Evolutionary conservation across 2,888 invertebrate genomes (phyloP), one percentile per base, ranked within the genome.

Genomic region (Abscondita cerata): DNA sequence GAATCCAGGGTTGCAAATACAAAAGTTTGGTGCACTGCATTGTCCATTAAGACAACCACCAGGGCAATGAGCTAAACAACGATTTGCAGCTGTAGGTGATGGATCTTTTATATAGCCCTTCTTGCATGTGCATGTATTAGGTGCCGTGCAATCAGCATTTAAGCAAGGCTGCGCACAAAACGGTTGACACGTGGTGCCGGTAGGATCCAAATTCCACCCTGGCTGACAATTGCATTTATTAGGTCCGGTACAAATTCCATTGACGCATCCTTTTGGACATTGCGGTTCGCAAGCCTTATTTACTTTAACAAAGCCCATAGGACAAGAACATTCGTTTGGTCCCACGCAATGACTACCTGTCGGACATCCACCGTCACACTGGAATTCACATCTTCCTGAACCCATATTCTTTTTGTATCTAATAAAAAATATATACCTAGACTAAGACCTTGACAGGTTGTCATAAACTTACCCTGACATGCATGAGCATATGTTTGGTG

Each of bases 41-140:
- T 84, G 82, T 0, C 91, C 92, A 72, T 92, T 92, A 6, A 83
- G 82, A 69, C 92, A 92, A 0, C 91, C 91, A n/a, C 84, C 84
- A 0, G 85, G 82, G 70, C 92, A 92, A 65, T 85, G 79, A 1
- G 85, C 81, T 6, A 82, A 74, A 68, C 86, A 86, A 61, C 79
- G 80, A 18, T 75, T 76, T 2, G 78, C 79, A 40, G 75, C 70
- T 13, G 50, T 44, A 9, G 61, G 41, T 8, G 38, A 31, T 20
- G 75, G 72, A 61, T 82, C 81, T 53, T 78, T 77, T 0, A 69
- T 68, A 62, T 81, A 84, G 0, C 83, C 84, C 11, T 73, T 64
- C 61, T 81, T 77, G 67, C 81, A 81, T 20, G 78, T 76, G 65
- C 82, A 82, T 19, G 68, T 72, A 58, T 81, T 76, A 4, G 81